A percentile compares a stretch with the other conserved stretches of the same genome.
Evolutionary conservation across 2,888 invertebrate species (phyloP).

Genomic region (Heliconius hortense): DNA sequence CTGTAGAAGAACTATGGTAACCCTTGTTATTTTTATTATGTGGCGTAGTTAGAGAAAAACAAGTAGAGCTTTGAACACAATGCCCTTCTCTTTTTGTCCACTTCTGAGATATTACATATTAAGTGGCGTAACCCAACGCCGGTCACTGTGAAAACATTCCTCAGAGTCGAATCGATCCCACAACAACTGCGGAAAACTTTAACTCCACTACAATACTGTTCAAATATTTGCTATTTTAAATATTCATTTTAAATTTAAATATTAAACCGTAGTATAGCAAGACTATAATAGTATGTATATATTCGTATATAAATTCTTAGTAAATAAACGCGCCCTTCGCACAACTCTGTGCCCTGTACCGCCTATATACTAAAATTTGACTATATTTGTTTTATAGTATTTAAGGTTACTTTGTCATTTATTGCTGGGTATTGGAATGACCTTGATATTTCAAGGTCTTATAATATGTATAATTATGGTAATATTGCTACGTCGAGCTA

Average conservation of each 20-base stretch:
- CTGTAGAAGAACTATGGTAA: no score
- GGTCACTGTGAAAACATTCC: no score
- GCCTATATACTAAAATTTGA: not conserved
- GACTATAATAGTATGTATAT: not conserved
- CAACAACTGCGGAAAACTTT: not conserved
- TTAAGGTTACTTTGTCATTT: not conserved
- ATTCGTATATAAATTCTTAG: not conserved
- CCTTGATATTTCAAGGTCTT: not conserved
- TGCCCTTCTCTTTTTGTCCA: no score
- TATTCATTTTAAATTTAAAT: no score
- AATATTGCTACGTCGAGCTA: not conserved
- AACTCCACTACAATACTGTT: not conserved
- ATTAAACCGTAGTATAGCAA: not conserved
- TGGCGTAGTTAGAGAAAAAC: no score
- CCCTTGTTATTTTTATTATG: no score
- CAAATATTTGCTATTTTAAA: not conserved
- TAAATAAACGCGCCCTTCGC: slow-evolving; percentile 3
- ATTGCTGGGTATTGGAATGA: not conserved
- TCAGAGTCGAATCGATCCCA: not conserved
- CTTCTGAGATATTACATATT: no score
- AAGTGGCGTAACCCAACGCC: no score
- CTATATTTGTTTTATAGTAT: not conserved
- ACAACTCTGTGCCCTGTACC: slow-evolving; percentile 8
- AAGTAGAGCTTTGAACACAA: no score
- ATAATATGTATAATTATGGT: not conserved